Evolutionary conservation across 1,140 invertebrate genomes (phyloP), one percentile per base, ranked within the genome.

Genomic region (Leptinotarsa texana): DNA sequence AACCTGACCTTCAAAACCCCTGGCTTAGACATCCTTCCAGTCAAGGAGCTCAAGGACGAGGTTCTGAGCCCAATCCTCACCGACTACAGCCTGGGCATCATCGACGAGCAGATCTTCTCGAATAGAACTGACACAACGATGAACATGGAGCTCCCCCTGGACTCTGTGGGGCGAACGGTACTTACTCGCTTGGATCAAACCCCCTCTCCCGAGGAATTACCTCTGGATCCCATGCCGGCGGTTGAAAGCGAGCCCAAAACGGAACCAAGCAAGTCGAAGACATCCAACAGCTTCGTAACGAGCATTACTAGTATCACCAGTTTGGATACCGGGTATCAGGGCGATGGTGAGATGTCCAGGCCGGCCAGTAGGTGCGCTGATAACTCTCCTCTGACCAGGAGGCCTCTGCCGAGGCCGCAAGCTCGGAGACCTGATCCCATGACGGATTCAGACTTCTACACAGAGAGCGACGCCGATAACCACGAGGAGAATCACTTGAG

Each of bases 381-480:
- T 84, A 91, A 90, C 85, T 91, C 90, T 61, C 89, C 88, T 21
- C 83, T 85, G 72, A 87, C 77, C 6, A 80, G 81, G 75, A 85
- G 84, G 63, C 84, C 87, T 33, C 75, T 80, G 48, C 79, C 80
- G 11, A 65, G 79, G 67, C 81, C 80, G 11, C 85, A 78, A 75
- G 80, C 91, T 79, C 81, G 91, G 78, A 87, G 91, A 48, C 89
- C 90, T 73, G 93, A 95, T 85, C 92, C 93, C 1, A 94, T 95
- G 93, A 95, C 94, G 0, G 94, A 95, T 85, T 95, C 94, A 0
- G 94, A 95, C 83, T 95, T 95, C 83, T 95, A 94, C 81, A 95
- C 93, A 6, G 94, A 95, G 86, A 94, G 92, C 79, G 94, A 95
- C 86, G 93, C 93, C 0, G 94, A 95, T 83, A 91, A 90, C 2